These are phyloP conservation scores for Megaustenia siamemsis DNA, from an alignment of 2,888 invertebrate species.

Conservation along the genomic window DNA sequence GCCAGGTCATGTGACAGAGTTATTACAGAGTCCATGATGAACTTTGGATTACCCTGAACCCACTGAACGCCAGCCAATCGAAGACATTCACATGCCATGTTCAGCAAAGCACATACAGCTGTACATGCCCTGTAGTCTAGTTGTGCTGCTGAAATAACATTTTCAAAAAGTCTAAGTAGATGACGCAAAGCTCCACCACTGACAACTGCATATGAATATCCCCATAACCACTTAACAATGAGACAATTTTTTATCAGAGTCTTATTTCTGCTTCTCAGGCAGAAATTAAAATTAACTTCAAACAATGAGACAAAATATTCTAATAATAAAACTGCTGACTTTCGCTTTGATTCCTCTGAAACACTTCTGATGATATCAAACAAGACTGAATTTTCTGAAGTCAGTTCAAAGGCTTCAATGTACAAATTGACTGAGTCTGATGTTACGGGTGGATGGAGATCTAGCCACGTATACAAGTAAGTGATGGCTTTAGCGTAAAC, in stretches of 20 bases:
- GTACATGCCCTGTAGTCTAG: neutral
- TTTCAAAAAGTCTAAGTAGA: conserved; percentile 59
- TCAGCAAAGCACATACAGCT: conserved; percentile 25
- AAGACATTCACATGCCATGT: conserved; percentile 29
- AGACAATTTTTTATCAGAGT: conserved; percentile 52
- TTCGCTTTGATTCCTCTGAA: neutral
- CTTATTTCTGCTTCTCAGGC: conserved; percentile 37
- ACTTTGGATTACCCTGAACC: conserved; percentile 5
- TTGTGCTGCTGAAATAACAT: neutral
- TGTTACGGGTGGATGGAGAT: conserved; percentile 63
- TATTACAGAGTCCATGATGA: conserved; percentile 21
- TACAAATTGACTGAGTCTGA: conserved; percentile 1
- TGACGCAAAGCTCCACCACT: conserved; percentile 61
- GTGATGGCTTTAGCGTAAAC: conserved; percentile 56
- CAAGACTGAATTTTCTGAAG: neutral
- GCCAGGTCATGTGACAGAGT: conserved; percentile 12
- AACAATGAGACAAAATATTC: conserved; percentile 58
- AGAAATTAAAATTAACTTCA: conserved; percentile 57
- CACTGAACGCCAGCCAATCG: conserved; percentile 27
- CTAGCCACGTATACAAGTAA: conserved; percentile 61
- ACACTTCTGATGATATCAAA: conserved; percentile 17
- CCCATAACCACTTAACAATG: conserved; percentile 67
- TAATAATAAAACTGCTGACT: conserved; percentile 39
- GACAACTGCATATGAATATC: conserved; percentile 59
- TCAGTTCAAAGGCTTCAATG: conserved; percentile 32